A percentile compares a stretch with the other conserved stretches of the same genome.
These are phyloP conservation scores for Malurus leucopterus DNA, from an alignment of 2,797 vertebrate species.

Conservation along the genomic window DNA sequence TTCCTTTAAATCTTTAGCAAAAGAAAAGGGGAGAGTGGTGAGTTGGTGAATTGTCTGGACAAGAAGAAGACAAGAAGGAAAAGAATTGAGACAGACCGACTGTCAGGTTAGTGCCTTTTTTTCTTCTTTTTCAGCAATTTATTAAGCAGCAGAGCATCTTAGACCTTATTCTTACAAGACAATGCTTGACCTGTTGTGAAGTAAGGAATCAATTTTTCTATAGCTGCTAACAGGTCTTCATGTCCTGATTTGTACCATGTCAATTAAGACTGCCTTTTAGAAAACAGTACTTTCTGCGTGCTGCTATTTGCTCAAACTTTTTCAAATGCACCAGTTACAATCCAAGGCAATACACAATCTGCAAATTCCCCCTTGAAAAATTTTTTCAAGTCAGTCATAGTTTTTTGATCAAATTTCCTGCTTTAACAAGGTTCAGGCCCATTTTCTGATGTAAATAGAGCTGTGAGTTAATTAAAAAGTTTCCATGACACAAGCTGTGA, in stretches of 20 bases:
- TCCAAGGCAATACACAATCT: background rate
- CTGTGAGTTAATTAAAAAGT: background rate
- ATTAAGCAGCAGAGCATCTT: background rate
- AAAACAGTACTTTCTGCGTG: background rate
- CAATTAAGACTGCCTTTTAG: background rate
- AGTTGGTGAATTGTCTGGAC: background rate
- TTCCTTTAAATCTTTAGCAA: background rate
- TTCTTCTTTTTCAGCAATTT: background rate
- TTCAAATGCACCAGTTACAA: background rate
- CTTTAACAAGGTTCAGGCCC: background rate
- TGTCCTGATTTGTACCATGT: background rate
- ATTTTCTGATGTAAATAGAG: background rate
- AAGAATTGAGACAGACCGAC: no score
- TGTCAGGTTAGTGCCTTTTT: background rate
- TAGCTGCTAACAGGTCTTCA: background rate
- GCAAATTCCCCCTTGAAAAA: background rate
- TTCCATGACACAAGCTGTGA: background rate
- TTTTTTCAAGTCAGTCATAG: no score
- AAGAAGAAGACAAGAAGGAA: background rate
- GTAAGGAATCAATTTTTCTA: background rate
- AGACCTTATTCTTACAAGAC: background rate
- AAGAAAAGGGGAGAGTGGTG: background rate
- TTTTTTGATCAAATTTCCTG: background rate
- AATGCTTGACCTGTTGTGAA: background rate
- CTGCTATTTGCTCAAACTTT: background rate